phyloP scores from a whole-genome alignment of 2,888 invertebrate genomes.

The Stramonita haemastoma region DNA sequence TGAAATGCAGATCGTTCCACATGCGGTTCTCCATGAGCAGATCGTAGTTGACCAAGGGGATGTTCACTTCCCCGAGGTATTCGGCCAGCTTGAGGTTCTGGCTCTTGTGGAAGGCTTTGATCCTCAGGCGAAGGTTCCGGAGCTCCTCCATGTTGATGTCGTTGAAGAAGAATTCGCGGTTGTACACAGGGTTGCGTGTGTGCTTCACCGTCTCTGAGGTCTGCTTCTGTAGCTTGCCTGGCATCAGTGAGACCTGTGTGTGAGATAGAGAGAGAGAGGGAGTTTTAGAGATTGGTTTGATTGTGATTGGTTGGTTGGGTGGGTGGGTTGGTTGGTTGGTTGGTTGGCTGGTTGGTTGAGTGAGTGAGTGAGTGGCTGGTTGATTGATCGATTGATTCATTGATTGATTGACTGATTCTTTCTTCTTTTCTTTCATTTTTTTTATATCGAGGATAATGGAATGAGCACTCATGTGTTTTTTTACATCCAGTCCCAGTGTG shows the following conservation, averaged over 20 bases:
- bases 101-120: constrained; percentile 76
- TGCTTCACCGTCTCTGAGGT: constrained; percentile 73
- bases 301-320: too few species aligned
- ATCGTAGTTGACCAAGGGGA: constrained; percentile 76
- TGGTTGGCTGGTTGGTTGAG: too few species aligned
- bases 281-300: too few species aligned
- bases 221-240: constrained; percentile 78
- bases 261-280: too few species aligned
- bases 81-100: constrained; percentile 74
- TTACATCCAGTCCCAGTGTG: too few species aligned
- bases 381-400: too few species aligned
- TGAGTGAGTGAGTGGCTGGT: too few species aligned
- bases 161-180: constrained; percentile 78
- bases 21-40: constrained; percentile 77
- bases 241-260: constrained; percentile 72
- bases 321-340: too few species aligned
- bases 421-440: too few species aligned
- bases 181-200: constrained; percentile 75
- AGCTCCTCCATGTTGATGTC: constrained; percentile 75
- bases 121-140: constrained; percentile 71
- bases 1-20: constrained; percentile 69
- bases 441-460: too few species aligned
- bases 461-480: too few species aligned
- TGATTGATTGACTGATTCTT: too few species aligned
- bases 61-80: constrained; percentile 76